phyloP scores from a whole-genome alignment of 2,888 invertebrate genomes.

The Pandemis cinnamomeana region DNA sequence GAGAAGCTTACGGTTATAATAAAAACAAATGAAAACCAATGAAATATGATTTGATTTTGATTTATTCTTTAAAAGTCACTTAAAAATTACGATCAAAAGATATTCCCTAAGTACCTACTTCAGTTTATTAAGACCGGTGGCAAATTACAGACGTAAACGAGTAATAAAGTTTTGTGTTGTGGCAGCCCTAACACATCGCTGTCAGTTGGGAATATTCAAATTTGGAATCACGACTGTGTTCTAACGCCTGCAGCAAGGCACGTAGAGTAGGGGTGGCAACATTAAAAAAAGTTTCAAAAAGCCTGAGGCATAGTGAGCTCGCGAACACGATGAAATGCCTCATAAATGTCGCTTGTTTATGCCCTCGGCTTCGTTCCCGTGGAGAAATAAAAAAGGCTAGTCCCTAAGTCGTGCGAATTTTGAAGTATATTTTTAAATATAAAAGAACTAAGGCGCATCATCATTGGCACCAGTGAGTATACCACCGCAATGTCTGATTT shows the following conservation, averaged over 20 bases:
- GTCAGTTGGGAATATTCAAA: conserved; percentile 23
- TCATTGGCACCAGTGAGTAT: too few relatives aligned
- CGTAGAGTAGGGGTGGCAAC: not conserved
- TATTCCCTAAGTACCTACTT: too few relatives aligned
- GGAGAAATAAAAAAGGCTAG: not conserved
- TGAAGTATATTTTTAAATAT: too few relatives aligned
- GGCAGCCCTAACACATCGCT: not conserved
- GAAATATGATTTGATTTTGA: too few relatives aligned
- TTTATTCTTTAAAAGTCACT: too few relatives aligned
- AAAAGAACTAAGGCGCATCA: too few relatives aligned
- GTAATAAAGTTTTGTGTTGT: not conserved
- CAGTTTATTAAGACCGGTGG: too few relatives aligned
- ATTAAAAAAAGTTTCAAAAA: not conserved
- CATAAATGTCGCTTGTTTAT: not conserved
- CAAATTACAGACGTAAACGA: not conserved
- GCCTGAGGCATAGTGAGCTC: not conserved
- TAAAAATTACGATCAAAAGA: too few relatives aligned
- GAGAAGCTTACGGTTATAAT: too few relatives aligned
- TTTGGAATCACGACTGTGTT: conserved; percentile 26
- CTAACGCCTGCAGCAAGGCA: conserved; percentile 9
- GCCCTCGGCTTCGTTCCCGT: not conserved
- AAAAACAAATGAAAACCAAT: too few relatives aligned
- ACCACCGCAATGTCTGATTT: too few relatives aligned
- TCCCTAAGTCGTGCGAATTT: not conserved
- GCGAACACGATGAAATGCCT: not conserved